These are phyloP conservation scores for Whitmania pigra DNA, from an alignment of 1,140 invertebrate species.

Conservation along the genomic window DNA sequence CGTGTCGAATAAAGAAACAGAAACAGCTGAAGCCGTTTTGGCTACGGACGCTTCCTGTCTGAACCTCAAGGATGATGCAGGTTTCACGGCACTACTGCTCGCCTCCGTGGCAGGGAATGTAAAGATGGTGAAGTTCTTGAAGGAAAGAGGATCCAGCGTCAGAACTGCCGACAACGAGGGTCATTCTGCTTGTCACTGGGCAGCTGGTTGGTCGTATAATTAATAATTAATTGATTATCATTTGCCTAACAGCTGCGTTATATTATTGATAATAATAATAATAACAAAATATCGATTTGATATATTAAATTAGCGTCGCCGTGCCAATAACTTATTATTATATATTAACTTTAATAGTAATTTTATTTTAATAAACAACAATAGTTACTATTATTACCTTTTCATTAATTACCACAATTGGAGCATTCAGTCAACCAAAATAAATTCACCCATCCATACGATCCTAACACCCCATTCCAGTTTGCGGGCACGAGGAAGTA, in stretches of 20 bases:
- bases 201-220: slow-evolving; percentile 59
- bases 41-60: slow-evolving; percentile 50
- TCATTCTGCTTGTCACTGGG: slow-evolving; percentile 95
- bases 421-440: no score
- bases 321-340: no score
- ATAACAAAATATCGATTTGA: no score
- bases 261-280: no score
- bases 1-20: slow-evolving; percentile 51
- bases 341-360: no score
- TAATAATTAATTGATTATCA: not conserved
- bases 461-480: not conserved
- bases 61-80: slow-evolving; percentile 72
- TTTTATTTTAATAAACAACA: no score
- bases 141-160: slow-evolving; percentile 57
- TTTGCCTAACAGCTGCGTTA: no score
- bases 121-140: slow-evolving; percentile 35
- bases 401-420: no score
- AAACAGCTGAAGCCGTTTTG: slow-evolving; percentile 50
- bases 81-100: slow-evolving; percentile 75
- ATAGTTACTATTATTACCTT: no score
- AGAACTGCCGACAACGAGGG: slow-evolving; percentile 77
- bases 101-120: slow-evolving; percentile 41
- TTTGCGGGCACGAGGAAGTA: slow-evolving; percentile 2
- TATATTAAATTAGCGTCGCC: no score
- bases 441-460: no score